Conservation (phyloP, 2,888 invertebrate genomes). For the Nephrocerus scutellatus region DNA sequence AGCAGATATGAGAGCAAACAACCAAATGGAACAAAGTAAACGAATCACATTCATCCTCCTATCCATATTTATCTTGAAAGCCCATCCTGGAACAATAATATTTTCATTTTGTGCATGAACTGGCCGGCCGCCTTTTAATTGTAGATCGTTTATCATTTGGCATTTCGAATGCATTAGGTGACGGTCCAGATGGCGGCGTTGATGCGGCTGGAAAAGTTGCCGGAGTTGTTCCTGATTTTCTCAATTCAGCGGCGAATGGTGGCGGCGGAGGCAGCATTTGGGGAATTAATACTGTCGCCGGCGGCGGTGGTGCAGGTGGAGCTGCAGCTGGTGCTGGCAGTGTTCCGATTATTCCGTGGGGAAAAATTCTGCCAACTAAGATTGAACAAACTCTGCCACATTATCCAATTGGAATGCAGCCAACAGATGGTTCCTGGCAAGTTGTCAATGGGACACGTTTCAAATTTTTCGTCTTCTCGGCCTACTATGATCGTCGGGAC, state of each 20-base stretch:
- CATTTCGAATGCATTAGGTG: conserved; percentile 24
- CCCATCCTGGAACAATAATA: no score
- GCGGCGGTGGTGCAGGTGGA: conserved; percentile 22
- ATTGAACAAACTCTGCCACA: conserved; percentile 52
- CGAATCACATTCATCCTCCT: not conserved
- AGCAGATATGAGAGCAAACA: no score
- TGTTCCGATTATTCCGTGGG: conserved; percentile 45
- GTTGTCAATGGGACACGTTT: conserved; percentile 54
- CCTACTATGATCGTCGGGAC: conserved; percentile 73
- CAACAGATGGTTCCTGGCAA: conserved; percentile 74
- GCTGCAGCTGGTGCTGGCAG: conserved; percentile 26
- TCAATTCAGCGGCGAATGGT: conserved; percentile 11
- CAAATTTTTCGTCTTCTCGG: conserved; percentile 88
- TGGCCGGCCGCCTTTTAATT: conserved; percentile 21
- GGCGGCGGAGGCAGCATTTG: conserved; percentile 22
- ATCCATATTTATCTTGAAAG: not conserved
- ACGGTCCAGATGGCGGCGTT: conserved; percentile 13
- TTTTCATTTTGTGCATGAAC: no score
- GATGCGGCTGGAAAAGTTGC: conserved; percentile 17
- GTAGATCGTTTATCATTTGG: conserved; percentile 24
- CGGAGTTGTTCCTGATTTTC: not conserved
- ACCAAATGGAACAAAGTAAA: no score
- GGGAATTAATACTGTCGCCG: conserved; percentile 17
- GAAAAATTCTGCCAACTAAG: conserved; percentile 44
- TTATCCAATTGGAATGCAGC: conserved; percentile 59